These are phyloP conservation scores for Triops longicaudatus DNA, from an alignment of 1,140 invertebrate genomes.

Conservation along the genomic window DNA sequence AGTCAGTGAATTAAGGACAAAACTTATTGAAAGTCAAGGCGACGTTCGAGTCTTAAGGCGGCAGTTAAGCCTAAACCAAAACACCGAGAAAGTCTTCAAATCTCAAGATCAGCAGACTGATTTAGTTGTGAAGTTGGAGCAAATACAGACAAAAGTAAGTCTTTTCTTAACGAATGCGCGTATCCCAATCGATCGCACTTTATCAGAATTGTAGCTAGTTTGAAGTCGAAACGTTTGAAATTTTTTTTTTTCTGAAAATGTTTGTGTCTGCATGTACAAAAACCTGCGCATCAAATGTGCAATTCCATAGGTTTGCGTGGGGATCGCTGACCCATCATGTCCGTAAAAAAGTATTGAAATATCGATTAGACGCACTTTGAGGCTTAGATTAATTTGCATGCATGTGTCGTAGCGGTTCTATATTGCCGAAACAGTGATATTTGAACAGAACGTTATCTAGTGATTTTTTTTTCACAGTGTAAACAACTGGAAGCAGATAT, in stretches of 20 bases:
- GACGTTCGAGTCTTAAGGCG: neutral
- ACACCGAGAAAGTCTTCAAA: neutral
- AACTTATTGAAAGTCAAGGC: neutral
- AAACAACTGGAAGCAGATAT: neutral
- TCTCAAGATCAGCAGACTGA: neutral
- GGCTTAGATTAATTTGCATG: too few relatives aligned
- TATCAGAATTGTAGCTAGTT: too few relatives aligned
- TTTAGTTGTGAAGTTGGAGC: neutral
- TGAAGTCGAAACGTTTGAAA: too few relatives aligned
- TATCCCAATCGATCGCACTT: too few relatives aligned
- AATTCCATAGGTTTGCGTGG: too few relatives aligned
- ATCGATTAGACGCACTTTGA: too few relatives aligned
- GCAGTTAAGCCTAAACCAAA: neutral
- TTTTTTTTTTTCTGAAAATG: too few relatives aligned
- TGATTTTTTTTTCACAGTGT: neutral
- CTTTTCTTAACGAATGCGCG: neutral
- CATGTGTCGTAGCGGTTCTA: too few relatives aligned
- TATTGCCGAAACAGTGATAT: neutral
- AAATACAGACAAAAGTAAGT: neutral
- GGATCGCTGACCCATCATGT: too few relatives aligned
- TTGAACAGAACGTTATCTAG: neutral
- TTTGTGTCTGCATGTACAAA: too few relatives aligned
- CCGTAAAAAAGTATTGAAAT: too few relatives aligned
- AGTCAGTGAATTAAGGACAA: neutral
- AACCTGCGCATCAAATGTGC: too few relatives aligned